phyloP scores from a whole-genome alignment of 2,113 vertebrate genomes.

The Brienomyrus brachyistius region DNA sequence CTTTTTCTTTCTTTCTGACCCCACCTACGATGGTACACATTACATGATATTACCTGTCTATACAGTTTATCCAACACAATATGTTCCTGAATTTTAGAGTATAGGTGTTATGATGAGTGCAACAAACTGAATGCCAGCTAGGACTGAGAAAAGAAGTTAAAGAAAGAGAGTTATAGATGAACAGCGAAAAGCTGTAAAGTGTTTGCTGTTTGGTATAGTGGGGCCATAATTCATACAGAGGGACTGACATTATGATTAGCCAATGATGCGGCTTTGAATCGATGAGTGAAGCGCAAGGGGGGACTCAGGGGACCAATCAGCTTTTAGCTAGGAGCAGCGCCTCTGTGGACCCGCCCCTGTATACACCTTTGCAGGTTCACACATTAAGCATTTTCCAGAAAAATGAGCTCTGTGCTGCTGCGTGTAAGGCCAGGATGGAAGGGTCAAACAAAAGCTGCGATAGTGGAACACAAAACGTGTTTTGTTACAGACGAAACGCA shows the following conservation, averaged over 20 bases:
- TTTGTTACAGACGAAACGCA: neutral
- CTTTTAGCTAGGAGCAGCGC: neutral
- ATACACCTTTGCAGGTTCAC: neutral
- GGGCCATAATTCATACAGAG: neutral
- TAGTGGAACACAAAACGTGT: neutral
- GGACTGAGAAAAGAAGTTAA: neutral
- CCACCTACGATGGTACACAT: neutral
- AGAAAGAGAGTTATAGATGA: no score
- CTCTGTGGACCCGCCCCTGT: neutral
- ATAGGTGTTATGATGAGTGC: neutral
- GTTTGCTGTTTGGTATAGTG: neutral
- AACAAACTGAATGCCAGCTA: neutral
- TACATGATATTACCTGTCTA: neutral
- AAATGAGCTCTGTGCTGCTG: neutral
- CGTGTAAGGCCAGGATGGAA: neutral
- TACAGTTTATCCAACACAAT: no score
- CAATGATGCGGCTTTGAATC: neutral
- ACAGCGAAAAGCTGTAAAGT: neutral
- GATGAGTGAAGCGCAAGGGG: neutral
- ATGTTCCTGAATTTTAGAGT: neutral
- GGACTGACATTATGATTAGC: neutral
- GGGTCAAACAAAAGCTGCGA: slow-evolving; percentile 25
- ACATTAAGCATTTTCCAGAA: neutral
- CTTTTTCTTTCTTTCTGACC: neutral
- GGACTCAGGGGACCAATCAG: neutral